Conservation (phyloP, 1,140 invertebrate species). For the Bombus sylvicola region DNA sequence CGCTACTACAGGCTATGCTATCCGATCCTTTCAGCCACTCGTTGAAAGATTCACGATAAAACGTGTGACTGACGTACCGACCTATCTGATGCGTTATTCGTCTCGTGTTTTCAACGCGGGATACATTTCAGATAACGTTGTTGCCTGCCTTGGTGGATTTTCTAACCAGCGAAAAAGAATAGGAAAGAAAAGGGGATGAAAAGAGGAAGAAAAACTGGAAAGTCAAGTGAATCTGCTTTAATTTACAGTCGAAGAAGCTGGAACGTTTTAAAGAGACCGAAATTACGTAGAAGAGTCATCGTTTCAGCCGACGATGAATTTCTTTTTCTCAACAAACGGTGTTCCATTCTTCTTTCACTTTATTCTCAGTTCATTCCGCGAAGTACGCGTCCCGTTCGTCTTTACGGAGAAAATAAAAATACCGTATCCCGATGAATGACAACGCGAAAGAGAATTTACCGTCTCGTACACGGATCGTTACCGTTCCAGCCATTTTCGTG, state of each 20-base stretch:
- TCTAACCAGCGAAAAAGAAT: no score
- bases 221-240: neutral
- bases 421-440: neutral
- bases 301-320: no score
- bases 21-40: slow-evolving; percentile 29
- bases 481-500: slow-evolving; percentile 1
- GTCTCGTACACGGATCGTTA: slow-evolving; percentile 1
- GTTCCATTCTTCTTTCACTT: no score
- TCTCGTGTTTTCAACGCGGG: neutral
- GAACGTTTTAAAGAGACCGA: neutral
- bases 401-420: neutral
- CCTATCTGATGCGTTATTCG: slow-evolving; percentile 25
- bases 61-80: slow-evolving; percentile 7
- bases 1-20: neutral
- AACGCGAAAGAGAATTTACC: neutral
- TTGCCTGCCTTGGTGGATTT: neutral
- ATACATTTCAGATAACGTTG: slow-evolving; percentile 1
- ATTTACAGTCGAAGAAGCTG: neutral
- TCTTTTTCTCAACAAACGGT: neutral
- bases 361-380: neutral
- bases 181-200: neutral
- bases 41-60: slow-evolving; percentile 39
- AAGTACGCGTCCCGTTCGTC: neutral
- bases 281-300: neutral
- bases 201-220: neutral